phyloP scores from a whole-genome alignment of 2,888 invertebrate species.

The Nomada ruficornis region DNA sequence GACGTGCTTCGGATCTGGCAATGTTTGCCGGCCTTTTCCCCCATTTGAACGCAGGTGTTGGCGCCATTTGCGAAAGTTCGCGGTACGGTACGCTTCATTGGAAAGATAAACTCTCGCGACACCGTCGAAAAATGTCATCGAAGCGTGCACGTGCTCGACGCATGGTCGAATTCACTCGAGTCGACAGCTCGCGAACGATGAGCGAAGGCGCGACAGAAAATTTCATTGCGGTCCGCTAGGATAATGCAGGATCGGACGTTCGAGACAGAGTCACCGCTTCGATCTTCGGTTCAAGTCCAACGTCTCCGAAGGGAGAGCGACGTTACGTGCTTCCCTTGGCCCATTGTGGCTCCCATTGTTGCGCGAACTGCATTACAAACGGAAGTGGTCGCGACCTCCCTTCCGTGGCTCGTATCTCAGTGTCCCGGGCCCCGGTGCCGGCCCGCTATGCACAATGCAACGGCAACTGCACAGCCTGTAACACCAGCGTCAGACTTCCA shows the following conservation, averaged over 20 bases:
- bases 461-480: conserved; percentile 60
- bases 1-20: conserved; percentile 5
- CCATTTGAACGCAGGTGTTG: conserved; percentile 31
- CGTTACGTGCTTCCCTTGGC: conserved; percentile 73
- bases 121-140: conserved; percentile 19
- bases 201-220: conserved; percentile 1
- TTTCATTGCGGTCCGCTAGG: conserved; percentile 41
- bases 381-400: conserved; percentile 83
- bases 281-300: conserved; percentile 80
- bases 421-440: conserved; percentile 77
- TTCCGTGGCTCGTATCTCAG: conserved; percentile 83
- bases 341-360: conserved; percentile 83
- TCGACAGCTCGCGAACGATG: neutral
- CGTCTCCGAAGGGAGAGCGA: conserved; percentile 72
- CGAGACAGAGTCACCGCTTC: conserved; percentile 72
- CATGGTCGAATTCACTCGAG: neutral
- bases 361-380: conserved; percentile 83
- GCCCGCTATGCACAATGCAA: conserved; percentile 61
- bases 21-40: conserved; percentile 9
- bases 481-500: conserved; percentile 61
- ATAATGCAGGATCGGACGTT: conserved; percentile 55
- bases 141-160: neutral
- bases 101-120: conserved; percentile 15
- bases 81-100: conserved; percentile 15
- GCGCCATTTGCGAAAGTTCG: conserved; percentile 30